Percentiles rank a stretch among this genome's conserved stretches.
Evolutionary conservation across 2,797 vertebrate species (phyloP).

Genomic region (Anguilla pacifica): DNA sequence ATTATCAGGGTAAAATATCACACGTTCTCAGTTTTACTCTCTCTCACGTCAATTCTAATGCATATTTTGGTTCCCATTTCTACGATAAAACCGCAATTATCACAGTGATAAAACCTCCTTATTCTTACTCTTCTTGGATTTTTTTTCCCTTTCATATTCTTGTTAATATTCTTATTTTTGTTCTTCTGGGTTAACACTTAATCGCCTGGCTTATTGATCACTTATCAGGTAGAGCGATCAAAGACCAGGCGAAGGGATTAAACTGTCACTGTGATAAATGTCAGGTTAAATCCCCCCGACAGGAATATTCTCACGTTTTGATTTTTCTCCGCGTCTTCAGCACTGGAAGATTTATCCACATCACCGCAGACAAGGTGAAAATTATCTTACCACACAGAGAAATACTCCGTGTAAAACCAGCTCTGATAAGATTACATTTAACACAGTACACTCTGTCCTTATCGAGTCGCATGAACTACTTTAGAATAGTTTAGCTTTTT

Average conservation of each 20-base stretch:
- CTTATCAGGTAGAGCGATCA: neutral
- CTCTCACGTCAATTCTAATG: neutral
- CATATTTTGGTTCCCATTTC: neutral
- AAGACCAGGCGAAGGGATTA: neutral
- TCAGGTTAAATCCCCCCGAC: neutral
- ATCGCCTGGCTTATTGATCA: neutral
- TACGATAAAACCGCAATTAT: neutral
- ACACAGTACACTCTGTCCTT: neutral
- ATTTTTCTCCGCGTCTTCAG: neutral
- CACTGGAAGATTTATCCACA: neutral
- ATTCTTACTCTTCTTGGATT: neutral
- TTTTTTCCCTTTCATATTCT: too few species aligned
- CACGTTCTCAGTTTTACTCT: neutral
- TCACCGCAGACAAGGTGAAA: neutral
- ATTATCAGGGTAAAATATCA: neutral
- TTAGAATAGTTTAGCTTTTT: neutral
- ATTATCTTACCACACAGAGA: neutral
- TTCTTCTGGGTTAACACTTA: neutral
- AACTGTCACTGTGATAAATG: conserved; percentile 12
- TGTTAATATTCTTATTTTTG: neutral
- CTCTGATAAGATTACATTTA: neutral
- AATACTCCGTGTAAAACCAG: neutral
- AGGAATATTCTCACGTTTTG: neutral
- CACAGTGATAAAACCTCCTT: neutral
- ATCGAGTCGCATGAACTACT: neutral